Conservation (phyloP, 2,113 vertebrate species). For the Seriola aureovittata region DNA sequence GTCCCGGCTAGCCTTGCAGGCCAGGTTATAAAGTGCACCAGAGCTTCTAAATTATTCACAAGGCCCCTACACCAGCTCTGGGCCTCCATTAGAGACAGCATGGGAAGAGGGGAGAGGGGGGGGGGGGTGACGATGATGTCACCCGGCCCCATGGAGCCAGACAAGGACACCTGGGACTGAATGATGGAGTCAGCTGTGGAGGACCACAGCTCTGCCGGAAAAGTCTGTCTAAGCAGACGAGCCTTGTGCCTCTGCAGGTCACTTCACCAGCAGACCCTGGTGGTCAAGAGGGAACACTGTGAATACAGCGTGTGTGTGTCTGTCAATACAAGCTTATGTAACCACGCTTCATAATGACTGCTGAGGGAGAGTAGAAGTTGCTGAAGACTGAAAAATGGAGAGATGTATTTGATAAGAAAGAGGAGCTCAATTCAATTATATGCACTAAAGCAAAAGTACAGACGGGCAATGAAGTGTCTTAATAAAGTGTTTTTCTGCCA, state of each 20-base stretch:
- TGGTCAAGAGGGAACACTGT: constrained; percentile 27
- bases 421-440: not conserved
- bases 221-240: constrained; percentile 19
- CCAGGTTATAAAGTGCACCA: constrained; percentile 82
- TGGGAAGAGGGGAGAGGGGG: constrained; percentile 1
- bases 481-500: not conserved
- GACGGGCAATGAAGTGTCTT: not conserved
- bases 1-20: constrained; percentile 74
- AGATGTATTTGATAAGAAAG: not conserved
- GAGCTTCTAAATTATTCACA: constrained; percentile 86
- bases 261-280: constrained; percentile 24
- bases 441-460: not conserved
- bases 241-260: constrained; percentile 29
- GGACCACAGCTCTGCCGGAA: constrained; percentile 41
- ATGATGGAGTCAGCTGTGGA: constrained; percentile 66
- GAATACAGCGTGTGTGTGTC: constrained; percentile 7
- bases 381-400: constrained; percentile 14
- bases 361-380: constrained; percentile 13
- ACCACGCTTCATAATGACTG: constrained; percentile 26
- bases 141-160: constrained; percentile 79
- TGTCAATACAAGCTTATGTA: constrained; percentile 49
- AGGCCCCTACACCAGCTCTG: constrained; percentile 68
- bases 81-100: constrained; percentile 79
- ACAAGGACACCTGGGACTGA: constrained; percentile 64
- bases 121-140: constrained; percentile 77